Evolutionary conservation across 2,888 invertebrate species (phyloP).

Genomic region (Lasioglossum oenotherae): DNA sequence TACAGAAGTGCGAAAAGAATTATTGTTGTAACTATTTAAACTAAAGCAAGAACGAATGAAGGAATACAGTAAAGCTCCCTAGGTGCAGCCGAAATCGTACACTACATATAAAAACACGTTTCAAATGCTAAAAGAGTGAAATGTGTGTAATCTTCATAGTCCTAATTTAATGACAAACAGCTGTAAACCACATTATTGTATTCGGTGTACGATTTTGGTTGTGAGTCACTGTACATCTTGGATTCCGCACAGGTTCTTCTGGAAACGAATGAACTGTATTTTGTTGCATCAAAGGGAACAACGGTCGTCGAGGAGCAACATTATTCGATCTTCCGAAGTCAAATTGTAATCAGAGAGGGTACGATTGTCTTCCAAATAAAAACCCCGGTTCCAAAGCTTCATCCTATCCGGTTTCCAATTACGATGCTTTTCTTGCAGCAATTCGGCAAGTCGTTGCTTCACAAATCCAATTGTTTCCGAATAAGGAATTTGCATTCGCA

Average conservation of each 20-base stretch:
- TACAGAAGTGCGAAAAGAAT: not conserved
- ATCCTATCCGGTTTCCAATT: constrained; percentile 57
- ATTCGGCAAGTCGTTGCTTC: constrained; percentile 47
- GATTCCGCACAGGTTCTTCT: not conserved
- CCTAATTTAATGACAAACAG: not conserved
- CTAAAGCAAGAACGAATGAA: not conserved
- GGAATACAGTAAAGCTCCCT: not conserved
- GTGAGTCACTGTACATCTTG: not conserved
- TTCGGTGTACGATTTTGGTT: not conserved
- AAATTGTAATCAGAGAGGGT: constrained; percentile 56
- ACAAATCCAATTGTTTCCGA: constrained; percentile 59
- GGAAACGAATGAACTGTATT: not conserved
- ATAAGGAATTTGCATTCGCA: constrained; percentile 44
- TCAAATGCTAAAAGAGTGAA: not conserved
- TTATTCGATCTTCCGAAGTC: constrained; percentile 41
- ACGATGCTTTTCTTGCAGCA: constrained; percentile 22
- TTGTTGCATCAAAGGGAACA: not conserved
- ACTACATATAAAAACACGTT: not conserved
- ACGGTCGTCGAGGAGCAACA: constrained; percentile 29
- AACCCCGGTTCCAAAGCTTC: constrained; percentile 60
- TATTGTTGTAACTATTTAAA: not conserved
- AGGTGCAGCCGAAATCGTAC: not conserved
- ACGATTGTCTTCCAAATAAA: constrained; percentile 59
- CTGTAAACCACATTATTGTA: not conserved
- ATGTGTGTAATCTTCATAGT: not conserved